phyloP scores from a whole-genome alignment of 2,113 vertebrate genomes.

The Phoxinus phoxinus region DNA sequence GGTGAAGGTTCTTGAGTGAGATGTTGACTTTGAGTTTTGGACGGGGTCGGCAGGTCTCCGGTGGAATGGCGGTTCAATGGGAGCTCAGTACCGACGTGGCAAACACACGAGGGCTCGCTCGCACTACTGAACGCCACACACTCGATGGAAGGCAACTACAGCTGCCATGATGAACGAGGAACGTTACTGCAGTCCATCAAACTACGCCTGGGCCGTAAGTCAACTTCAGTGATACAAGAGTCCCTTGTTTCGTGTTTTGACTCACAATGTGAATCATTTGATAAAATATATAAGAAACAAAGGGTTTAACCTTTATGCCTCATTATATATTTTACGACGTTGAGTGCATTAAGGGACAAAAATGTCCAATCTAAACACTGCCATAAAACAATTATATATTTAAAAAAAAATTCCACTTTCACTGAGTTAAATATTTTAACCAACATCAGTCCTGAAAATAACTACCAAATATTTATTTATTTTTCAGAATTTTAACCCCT shows the following conservation, averaged over 20 bases:
- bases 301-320: too few species aligned
- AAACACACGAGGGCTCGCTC: conserved; percentile 68
- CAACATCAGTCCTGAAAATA: too few species aligned
- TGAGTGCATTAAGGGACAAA: too few species aligned
- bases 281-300: neutral
- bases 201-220: conserved; percentile 79
- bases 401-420: too few species aligned
- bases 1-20: conserved; percentile 26
- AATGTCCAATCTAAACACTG: too few species aligned
- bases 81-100: conserved; percentile 63
- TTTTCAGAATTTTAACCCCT: too few species aligned
- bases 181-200: conserved; percentile 65
- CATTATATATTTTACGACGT: too few species aligned
- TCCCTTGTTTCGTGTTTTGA: conserved; percentile 5
- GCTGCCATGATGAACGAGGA: conserved; percentile 73
- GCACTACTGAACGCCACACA: conserved; percentile 65
- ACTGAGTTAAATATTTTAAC: too few species aligned
- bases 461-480: too few species aligned
- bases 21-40: conserved; percentile 44
- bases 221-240: neutral
- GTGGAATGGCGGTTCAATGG: conserved; percentile 74
- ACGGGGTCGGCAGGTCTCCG: conserved; percentile 60
- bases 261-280: neutral
- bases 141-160: conserved; percentile 78
- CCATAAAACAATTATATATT: too few species aligned